These are phyloP conservation scores for Mylabris sibirica DNA, from an alignment of 2,888 invertebrate genomes.

Conservation along the genomic window DNA sequence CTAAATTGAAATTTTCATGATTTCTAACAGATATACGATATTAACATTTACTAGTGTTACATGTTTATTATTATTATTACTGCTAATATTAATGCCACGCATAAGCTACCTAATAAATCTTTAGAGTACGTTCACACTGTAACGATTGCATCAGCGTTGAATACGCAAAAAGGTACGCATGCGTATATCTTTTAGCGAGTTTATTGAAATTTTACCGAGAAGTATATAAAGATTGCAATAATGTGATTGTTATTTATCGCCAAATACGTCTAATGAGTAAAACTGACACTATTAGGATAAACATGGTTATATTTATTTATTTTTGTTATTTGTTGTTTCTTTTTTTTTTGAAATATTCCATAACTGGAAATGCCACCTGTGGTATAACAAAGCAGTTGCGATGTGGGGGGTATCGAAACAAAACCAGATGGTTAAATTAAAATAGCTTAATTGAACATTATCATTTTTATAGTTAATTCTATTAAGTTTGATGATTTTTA, in stretches of 20 bases:
- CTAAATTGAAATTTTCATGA: neutral
- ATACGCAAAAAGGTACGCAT: too few relatives aligned
- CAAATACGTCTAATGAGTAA: neutral
- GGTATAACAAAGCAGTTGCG: conserved; percentile 7
- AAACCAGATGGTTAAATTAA: conserved; percentile 1
- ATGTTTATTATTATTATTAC: too few relatives aligned
- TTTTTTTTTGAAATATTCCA: conserved; percentile 3
- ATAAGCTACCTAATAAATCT: too few relatives aligned
- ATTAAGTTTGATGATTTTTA: conserved; percentile 15
- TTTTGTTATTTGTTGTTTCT: neutral
- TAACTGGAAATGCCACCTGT: conserved; percentile 13
- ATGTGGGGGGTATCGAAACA: conserved; percentile 14
- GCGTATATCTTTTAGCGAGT: too few relatives aligned
- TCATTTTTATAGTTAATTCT: conserved; percentile 16
- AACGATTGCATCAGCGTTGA: too few relatives aligned
- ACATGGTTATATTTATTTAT: conserved; percentile 2
- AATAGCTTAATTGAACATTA: conserved; percentile 13
- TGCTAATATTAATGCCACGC: too few relatives aligned
- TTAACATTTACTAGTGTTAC: neutral
- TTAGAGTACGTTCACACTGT: too few relatives aligned
- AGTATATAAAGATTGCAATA: too few relatives aligned
- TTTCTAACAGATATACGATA: neutral
- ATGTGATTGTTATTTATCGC: too few relatives aligned
- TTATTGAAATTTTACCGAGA: too few relatives aligned
- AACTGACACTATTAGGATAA: neutral